Percentiles rank a stretch among this genome's conserved stretches.
These are phyloP conservation scores for Porites lutea DNA, from an alignment of 64 coral and sea anemone genomes.

Conservation along the genomic window DNA sequence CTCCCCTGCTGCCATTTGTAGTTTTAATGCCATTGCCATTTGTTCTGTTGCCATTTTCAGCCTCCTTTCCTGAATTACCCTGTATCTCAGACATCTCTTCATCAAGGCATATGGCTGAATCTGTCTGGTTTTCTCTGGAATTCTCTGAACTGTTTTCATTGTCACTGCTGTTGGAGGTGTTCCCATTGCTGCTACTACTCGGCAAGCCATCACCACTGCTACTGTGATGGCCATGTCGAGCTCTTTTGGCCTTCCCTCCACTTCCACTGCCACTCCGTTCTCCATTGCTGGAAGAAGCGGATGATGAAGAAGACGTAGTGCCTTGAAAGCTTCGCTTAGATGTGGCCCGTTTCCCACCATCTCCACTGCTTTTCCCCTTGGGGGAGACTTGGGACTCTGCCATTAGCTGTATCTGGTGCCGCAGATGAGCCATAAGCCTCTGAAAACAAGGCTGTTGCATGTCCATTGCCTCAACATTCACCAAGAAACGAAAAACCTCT, in stretches of 20 bases:
- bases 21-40: slow-evolving; percentile 33
- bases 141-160: slow-evolving; percentile 79
- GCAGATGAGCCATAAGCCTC: slow-evolving; percentile 66
- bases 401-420: slow-evolving; percentile 41
- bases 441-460: slow-evolving; percentile 72
- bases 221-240: slow-evolving; percentile 9
- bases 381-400: slow-evolving; percentile 5
- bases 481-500: slow-evolving; percentile 66
- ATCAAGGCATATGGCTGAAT: slow-evolving; percentile 55
- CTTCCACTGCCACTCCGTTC: slow-evolving; percentile 15
- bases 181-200: slow-evolving; percentile 20
- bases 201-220: neutral
- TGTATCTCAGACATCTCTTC: slow-evolving; percentile 22
- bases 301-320: slow-evolving; percentile 35
- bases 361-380: neutral
- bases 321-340: slow-evolving; percentile 33
- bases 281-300: slow-evolving; percentile 23
- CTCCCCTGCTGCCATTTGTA: neutral
- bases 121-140: slow-evolving; percentile 56
- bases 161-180: slow-evolving; percentile 24
- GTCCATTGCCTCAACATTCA: slow-evolving; percentile 70
- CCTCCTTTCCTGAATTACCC: slow-evolving; percentile 20
- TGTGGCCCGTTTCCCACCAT: slow-evolving; percentile 19
- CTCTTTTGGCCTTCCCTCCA: slow-evolving; percentile 38
- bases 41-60: slow-evolving; percentile 34